Evolutionary conservation across 2,113 vertebrate species (phyloP).

Genomic region (Dicrurus megarhynchus): DNA sequence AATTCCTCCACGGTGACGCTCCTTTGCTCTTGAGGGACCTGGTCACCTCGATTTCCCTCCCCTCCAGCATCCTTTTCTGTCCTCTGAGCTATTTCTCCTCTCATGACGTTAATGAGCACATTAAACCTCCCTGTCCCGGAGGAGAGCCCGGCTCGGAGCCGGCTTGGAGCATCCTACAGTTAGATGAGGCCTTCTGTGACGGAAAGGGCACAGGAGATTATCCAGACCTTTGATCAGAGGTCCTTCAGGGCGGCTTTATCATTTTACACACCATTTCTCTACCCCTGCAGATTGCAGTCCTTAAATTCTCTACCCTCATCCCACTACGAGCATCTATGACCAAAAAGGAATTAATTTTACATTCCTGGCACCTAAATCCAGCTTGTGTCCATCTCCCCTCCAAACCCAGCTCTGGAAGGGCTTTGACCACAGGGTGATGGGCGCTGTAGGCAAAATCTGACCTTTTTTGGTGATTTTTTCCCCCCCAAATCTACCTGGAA

Average conservation of each 20-base stretch:
- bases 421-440: background rate
- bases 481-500: accelerated
- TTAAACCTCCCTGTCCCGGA: background rate
- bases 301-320: background rate
- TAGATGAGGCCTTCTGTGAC: accelerated
- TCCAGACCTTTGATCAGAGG: background rate
- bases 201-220: background rate
- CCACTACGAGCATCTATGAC: background rate
- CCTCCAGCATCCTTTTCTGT: background rate
- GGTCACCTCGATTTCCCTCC: background rate
- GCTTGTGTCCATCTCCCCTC: background rate
- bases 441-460: background rate
- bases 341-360: accelerated
- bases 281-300: accelerated
- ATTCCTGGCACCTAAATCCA: background rate
- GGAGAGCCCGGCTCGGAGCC: background rate
- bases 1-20: background rate
- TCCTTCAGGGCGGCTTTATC: background rate
- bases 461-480: accelerated
- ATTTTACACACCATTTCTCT: background rate
- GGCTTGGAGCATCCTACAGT: background rate
- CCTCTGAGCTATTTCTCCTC: conserved; percentile 15
- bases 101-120: background rate
- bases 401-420: background rate
- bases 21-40: conserved; percentile 12